Base-by-base conservation (phyloP, 2,113 vertebrate species). In the Cryptoleucopteryx plumbea region DNA sequence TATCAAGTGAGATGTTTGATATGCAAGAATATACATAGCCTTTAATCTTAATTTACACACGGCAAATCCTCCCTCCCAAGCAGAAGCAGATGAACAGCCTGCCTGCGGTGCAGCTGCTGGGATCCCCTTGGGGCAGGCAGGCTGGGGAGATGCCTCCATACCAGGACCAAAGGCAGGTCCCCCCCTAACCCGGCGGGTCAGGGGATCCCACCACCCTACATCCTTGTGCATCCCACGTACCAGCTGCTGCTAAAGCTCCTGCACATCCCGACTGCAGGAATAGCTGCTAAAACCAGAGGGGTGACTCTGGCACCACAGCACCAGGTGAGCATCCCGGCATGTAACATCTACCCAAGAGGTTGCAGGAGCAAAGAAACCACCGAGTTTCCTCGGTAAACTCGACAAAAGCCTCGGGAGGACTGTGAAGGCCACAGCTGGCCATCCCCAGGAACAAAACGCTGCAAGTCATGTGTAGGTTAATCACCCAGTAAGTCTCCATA, bases 401-500 rank as follows among this genome's bases (percentile, higher is more conserved):
- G 1, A 7, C 21, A 22, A 13, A 47, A 62, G 11, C 43, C 34
- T 23, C 4, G 0, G 15, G 13, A 34, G 21, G 2, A 16, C 6
- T 15, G 18, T 4, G 32, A 11, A 34, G 55, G 68, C 43, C 66
- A 19, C 27, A 7, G 56, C 23, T 29, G 32, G 13, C 4, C 10
- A 0, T 6, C 32, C 20, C 25, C 38, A 20, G 40, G 47, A 53
- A 0, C 48, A 43, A 40, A 31, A 1, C 38, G 0, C 3, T 20
- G 42, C 47, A 11, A 14, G 40, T 21, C 38, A 16, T 32, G 1
- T 5, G 0, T 1, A 1, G 10, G 19, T n/a, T 4, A 16, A 3
- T 2, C 9, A 1, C 2, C 23, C 59, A 20, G 40, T 1, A 13
- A 63, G 7, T 8, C 55, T 31, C 6, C 1, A 0, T 4, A 1